Conservation (phyloP, 2,113 vertebrate genomes). For the Corvus hawaiiensis region DNA sequence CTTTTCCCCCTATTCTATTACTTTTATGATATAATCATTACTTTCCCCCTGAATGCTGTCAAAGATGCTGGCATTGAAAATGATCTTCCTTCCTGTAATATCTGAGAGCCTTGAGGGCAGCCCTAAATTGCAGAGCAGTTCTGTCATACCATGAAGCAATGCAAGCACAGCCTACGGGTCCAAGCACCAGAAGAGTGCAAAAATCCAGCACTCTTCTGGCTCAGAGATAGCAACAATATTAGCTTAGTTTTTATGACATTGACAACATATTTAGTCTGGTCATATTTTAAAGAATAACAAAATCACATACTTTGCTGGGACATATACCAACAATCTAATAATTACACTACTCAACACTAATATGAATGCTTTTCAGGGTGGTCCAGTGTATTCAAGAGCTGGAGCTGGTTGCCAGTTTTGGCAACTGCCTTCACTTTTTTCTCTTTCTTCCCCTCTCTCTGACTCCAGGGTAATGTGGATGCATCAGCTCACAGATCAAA, state of each 20-base stretch:
- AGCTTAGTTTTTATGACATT: conserved; percentile 10
- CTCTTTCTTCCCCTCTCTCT: not conserved
- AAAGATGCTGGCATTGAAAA: not conserved
- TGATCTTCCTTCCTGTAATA: not conserved
- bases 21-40: not conserved
- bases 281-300: conserved; percentile 56
- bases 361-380: conserved; percentile 52
- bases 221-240: not conserved
- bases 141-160: not conserved
- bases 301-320: conserved; percentile 46
- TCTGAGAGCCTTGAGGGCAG: not conserved
- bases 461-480: not conserved
- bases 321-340: conserved; percentile 35
- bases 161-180: not conserved
- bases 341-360: conserved; percentile 18
- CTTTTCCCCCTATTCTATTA: not conserved
- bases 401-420: conserved; percentile 35
- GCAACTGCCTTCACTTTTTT: conserved; percentile 18
- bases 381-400: conserved; percentile 19
- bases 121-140: not conserved
- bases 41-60: not conserved
- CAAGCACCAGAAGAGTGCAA: not conserved
- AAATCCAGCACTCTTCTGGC: not conserved
- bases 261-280: conserved; percentile 61
- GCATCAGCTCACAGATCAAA: conserved; percentile 44